Percentiles rank a stretch among this genome's conserved stretches.
These are phyloP conservation scores for Otocyon megalotis DNA, from an alignment of 2,113 vertebrate genomes.

Conservation along the genomic window DNA sequence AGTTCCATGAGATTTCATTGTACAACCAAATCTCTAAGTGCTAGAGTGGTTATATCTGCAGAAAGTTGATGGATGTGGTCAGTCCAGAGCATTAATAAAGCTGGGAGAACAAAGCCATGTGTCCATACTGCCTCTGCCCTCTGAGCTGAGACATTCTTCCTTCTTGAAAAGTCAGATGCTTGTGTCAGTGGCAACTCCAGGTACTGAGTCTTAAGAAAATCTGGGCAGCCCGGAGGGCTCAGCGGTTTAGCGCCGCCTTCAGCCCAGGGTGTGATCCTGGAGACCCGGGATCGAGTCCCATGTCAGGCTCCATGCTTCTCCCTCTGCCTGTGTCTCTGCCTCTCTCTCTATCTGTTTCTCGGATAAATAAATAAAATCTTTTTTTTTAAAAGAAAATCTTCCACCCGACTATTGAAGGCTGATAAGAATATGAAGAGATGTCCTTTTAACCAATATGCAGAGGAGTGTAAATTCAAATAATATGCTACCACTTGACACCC, in stretches of 20 bases:
- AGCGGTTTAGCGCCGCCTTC: too few relatives aligned
- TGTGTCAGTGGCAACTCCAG: not conserved
- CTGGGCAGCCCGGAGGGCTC: too few relatives aligned
- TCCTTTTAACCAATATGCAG: not conserved
- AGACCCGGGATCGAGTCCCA: too few relatives aligned
- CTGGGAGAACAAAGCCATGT: not conserved
- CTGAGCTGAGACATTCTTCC: not conserved
- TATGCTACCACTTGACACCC: not conserved
- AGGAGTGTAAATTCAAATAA: slow-evolving; percentile 8
- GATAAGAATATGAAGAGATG: not conserved
- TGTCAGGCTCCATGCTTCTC: too few relatives aligned
- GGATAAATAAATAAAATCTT: too few relatives aligned
- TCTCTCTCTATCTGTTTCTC: too few relatives aligned
- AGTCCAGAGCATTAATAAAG: not conserved
- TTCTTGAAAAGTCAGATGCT: not conserved
- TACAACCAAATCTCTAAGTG: slow-evolving; percentile 38
- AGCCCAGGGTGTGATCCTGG: too few relatives aligned
- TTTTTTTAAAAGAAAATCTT: not conserved
- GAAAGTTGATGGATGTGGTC: not conserved
- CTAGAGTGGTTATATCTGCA: slow-evolving; percentile 3
- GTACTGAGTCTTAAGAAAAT: slow-evolving; percentile 21
- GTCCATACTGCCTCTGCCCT: not conserved
- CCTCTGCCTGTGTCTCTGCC: too few relatives aligned
- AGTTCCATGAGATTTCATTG: not conserved
- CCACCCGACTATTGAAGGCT: not conserved